These are phyloP conservation scores for Hippocampus barbouri DNA, from an alignment of 2,113 vertebrate genomes.

Conservation along the genomic window DNA sequence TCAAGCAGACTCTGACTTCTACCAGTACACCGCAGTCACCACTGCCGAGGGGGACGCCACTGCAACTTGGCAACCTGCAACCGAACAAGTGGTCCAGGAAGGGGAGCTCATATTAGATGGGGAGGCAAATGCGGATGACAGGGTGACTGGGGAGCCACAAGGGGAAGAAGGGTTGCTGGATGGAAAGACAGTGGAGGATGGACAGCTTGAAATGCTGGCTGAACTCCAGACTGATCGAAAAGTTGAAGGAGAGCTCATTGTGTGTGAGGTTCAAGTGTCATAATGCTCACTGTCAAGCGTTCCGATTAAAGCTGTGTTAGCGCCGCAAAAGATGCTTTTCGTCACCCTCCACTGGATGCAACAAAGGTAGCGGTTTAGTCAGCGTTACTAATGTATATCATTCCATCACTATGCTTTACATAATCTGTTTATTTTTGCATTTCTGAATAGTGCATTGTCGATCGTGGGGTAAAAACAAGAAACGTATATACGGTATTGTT, in stretches of 20 bases:
- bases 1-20: slow-evolving; percentile 94
- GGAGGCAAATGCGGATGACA: slow-evolving; percentile 35
- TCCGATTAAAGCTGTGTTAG: not conserved
- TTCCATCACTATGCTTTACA: slow-evolving; percentile 14
- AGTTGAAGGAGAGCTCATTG: slow-evolving; percentile 42
- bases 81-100: slow-evolving; percentile 83
- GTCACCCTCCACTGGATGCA: not conserved
- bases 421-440: slow-evolving; percentile 45
- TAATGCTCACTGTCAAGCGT: not conserved
- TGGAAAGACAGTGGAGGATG: slow-evolving; percentile 15
- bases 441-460: slow-evolving; percentile 13
- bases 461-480: slow-evolving; percentile 18
- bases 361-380: not conserved
- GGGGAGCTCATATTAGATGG: slow-evolving; percentile 80
- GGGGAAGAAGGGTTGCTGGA: slow-evolving; percentile 17
- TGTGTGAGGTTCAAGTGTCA: slow-evolving; percentile 43
- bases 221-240: slow-evolving; percentile 30
- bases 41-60: slow-evolving; percentile 52
- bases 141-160: slow-evolving; percentile 21
- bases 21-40: slow-evolving; percentile 83
- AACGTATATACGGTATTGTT: slow-evolving; percentile 26
- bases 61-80: slow-evolving; percentile 77
- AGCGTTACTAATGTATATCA: slow-evolving; percentile 10
- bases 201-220: slow-evolving; percentile 34
- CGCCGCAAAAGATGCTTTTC: not conserved